Evolutionary conservation across 2,888 invertebrate genomes (phyloP), one percentile per base, ranked within the genome.

Genomic region (Drosophila helvetica): DNA sequence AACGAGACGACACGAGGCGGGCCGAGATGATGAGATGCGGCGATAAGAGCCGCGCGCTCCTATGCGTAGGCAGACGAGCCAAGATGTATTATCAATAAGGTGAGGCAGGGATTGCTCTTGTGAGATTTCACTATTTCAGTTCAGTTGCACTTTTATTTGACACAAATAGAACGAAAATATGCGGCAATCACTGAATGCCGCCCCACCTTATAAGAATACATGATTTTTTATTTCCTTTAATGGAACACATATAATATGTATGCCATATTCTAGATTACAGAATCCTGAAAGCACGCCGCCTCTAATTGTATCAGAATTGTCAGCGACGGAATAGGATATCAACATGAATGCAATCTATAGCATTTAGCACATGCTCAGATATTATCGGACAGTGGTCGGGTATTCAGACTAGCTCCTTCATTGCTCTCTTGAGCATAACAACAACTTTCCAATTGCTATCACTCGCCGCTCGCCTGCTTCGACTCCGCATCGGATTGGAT

Each of bases 391-490:
- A n/a, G 38, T n/a, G 38, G 48, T 25, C 25, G 38, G 48, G 58
- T 17, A 51, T n/a, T 25, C 17, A 38, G 18, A 46, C 38, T 46
- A 47, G 17, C 64, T 66, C 27, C 74, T 69, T 50, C 45, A 51
- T 65, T 50, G 50, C 70, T 57, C 75, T 75, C 48, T 57, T 67
- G 56, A 71, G 70, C 70, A 75, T 58, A 71, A 64, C 64, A 65
- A 68, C 77, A 76, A 88, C 90, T 90, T 88, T 88, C 88, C 88
- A 88, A 88, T 84, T 75, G 75, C 58, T 57, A 59, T 53, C 51
- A 70, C 56, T 75, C 7, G 38, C 6, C 38, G 38, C 38, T 38
- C 7, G 38, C 3, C n/a, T 38, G 38, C 38, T 15, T 38, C n/a
- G 38, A 38, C 38, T 38, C 38, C 15, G 38, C 38, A n/a, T 38